Conservation (phyloP, 1,140 invertebrate species). For the Ooceraea biroi region DNA sequence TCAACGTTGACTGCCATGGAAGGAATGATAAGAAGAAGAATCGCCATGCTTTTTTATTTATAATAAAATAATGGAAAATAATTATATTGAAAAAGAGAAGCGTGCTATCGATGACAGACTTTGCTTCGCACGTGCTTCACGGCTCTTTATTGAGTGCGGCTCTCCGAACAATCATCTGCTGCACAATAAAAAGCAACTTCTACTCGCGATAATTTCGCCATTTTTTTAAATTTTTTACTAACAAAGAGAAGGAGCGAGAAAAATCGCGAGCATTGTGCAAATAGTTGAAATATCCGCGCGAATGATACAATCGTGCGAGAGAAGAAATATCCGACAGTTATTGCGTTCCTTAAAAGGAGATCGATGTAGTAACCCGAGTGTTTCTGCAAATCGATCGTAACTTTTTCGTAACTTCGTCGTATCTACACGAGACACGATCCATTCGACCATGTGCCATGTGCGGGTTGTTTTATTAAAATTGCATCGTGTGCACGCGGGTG, state of each 20-base stretch:
- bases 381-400: conserved; percentile 6
- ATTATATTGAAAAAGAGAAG: background rate
- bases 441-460: background rate
- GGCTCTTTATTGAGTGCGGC: conserved; percentile 36
- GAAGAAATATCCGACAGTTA: conserved; percentile 9
- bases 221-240: conserved; percentile 1
- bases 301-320: background rate
- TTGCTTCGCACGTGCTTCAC: conserved; percentile 30
- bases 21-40: background rate
- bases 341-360: background rate
- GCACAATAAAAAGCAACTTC: conserved; percentile 44
- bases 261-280: conserved; percentile 18
- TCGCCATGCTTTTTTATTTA: conserved; percentile 3
- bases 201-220: conserved; percentile 33
- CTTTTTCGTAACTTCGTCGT: background rate
- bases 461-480: conserved; percentile 23
- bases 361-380: background rate
- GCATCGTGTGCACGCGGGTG: background rate
- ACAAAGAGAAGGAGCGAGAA: conserved; percentile 1
- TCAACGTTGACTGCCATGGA: background rate
- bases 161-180: conserved; percentile 43
- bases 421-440: background rate
- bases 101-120: background rate
- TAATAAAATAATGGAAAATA: background rate
- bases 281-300: conserved; percentile 23